Percentiles rank a stretch among this genome's conserved stretches.
These are phyloP conservation scores for Tetranychus truncatus DNA, from an alignment of 2,888 invertebrate species.

Conservation along the genomic window DNA sequence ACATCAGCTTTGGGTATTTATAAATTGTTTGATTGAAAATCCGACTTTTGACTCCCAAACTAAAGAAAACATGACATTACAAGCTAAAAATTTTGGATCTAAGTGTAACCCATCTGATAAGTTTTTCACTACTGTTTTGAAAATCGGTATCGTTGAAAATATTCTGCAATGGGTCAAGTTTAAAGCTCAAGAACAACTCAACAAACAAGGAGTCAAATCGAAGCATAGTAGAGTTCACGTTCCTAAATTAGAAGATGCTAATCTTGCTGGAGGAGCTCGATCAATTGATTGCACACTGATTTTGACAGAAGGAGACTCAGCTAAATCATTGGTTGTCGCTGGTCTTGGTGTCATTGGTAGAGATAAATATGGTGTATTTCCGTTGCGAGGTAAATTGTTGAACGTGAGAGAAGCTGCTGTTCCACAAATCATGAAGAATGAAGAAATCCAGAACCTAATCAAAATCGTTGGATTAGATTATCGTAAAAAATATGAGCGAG, in stretches of 20 bases:
- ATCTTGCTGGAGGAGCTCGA: constrained; percentile 61
- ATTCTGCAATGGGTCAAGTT: constrained; percentile 70
- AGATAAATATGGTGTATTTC: constrained; percentile 90
- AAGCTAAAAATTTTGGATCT: constrained; percentile 82
- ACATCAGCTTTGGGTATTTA: constrained; percentile 90
- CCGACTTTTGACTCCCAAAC: constrained; percentile 99
- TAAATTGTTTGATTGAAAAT: constrained; percentile 93
- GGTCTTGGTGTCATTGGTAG: constrained; percentile 83
- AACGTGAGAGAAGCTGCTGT: constrained; percentile 94
- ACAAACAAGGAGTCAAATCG: constrained; percentile 49
- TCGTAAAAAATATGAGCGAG: constrained; percentile 69
- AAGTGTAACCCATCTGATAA: constrained; percentile 73
- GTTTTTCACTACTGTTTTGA: constrained; percentile 47
- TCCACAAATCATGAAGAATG: constrained; percentile 87
- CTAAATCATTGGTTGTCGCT: constrained; percentile 88
- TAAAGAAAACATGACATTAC: constrained; percentile 95
- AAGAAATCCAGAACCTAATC: constrained; percentile 84
- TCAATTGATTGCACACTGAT: constrained; percentile 83
- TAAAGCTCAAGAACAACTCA: constrained; percentile 73
- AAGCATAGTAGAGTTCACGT: constrained; percentile 72
- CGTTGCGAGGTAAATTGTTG: constrained; percentile 78
- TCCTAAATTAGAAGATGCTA: constrained; percentile 93
- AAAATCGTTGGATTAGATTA: constrained; percentile 92
- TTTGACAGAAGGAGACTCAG: constrained; percentile 98
- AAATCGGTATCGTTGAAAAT: constrained; percentile 82